phyloP scores from a whole-genome alignment of 2,888 invertebrate species.

The Masnerella sp. region DNA sequence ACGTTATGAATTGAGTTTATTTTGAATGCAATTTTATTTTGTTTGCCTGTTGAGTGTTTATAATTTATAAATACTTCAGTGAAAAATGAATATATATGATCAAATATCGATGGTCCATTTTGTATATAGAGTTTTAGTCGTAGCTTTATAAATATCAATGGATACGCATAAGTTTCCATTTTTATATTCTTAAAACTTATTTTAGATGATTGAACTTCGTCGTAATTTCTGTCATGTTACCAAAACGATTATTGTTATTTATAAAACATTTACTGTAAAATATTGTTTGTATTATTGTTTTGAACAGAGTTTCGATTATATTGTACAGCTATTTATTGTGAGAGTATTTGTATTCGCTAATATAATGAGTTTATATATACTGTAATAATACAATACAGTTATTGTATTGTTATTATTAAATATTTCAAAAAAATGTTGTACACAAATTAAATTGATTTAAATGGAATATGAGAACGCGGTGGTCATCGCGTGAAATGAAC shows the following conservation, averaged over 20 bases:
- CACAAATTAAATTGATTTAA: too few species aligned
- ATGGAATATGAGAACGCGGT: too few species aligned
- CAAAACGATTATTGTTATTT: constrained; percentile 13
- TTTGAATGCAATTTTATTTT: constrained; percentile 27
- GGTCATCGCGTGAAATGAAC: too few species aligned
- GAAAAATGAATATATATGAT: constrained; percentile 12
- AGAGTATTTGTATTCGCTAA: constrained; percentile 22
- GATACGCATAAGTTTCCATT: background rate
- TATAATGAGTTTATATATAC: constrained; percentile 1
- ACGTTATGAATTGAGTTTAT: constrained; percentile 13
- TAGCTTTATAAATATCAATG: constrained; percentile 1
- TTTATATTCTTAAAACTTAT: background rate
- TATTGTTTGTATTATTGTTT: constrained; percentile 12
- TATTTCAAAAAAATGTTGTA: too few species aligned
- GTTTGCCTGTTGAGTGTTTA: constrained; percentile 39
- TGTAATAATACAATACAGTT: too few species aligned
- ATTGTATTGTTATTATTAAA: too few species aligned
- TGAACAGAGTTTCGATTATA: constrained; percentile 15
- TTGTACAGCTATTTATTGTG: constrained; percentile 40
- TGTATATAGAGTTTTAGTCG: constrained; percentile 11
- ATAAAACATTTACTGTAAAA: constrained; percentile 16
- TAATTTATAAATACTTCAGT: constrained; percentile 43
- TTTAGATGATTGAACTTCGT: background rate
- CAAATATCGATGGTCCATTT: constrained; percentile 8
- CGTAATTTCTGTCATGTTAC: too few species aligned